Conservation (phyloP, 2,888 invertebrate species). For the Lochmaea crataegi region DNA sequence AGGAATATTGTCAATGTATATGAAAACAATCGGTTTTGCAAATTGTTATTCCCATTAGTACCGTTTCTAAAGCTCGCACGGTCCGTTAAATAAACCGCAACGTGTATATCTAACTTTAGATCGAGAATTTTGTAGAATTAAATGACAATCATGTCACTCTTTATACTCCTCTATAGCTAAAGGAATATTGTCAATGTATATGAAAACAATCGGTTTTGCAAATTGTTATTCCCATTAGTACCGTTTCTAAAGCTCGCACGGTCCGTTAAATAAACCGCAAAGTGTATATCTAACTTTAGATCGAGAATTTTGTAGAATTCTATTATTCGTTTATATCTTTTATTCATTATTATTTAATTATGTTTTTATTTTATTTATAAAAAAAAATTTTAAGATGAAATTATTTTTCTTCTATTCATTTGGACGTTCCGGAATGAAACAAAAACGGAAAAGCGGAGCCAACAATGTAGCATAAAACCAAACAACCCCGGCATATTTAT, state of each 20-base stretch:
- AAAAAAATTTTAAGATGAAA: not conserved
- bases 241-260: too few relatives aligned
- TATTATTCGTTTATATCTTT: not conserved
- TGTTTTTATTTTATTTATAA: not conserved
- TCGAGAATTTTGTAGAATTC: too few relatives aligned
- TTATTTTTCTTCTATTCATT: not conserved
- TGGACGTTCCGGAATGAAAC: not conserved
- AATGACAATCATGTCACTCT: constrained; percentile 20
- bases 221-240: not conserved
- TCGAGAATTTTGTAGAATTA: too few relatives aligned
- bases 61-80: too few relatives aligned
- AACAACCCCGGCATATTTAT: constrained; percentile 15
- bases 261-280: not conserved
- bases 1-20: too few relatives aligned
- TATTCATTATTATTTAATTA: not conserved
- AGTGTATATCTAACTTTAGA: too few relatives aligned
- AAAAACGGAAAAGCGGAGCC: not conserved
- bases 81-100: too few relatives aligned
- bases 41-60: too few relatives aligned
- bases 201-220: too few relatives aligned
- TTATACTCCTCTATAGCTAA: not conserved
- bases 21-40: too few relatives aligned
- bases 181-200: not conserved
- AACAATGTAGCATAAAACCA: constrained; percentile 2
- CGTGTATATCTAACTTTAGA: too few relatives aligned